phyloP scores from a whole-genome alignment of 2,113 vertebrate genomes.

The Numida meleagris region DNA sequence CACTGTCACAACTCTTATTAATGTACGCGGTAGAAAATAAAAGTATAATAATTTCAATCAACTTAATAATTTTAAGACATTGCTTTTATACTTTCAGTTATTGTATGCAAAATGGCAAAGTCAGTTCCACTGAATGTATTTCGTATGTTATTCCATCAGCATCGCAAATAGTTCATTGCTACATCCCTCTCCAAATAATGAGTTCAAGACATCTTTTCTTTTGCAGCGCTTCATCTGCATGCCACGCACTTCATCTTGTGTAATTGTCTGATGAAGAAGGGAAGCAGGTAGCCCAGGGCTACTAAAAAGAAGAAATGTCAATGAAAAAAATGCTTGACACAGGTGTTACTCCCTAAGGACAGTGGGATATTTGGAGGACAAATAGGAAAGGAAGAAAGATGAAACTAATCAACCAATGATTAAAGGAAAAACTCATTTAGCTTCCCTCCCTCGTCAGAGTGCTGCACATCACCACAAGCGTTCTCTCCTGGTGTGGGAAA shows the following conservation, averaged over 20 bases:
- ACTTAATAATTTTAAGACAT: constrained; percentile 32
- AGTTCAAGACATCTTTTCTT: constrained; percentile 26
- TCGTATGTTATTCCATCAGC: constrained; percentile 35
- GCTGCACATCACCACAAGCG: neutral
- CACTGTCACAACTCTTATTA: constrained; percentile 49
- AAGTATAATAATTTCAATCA: constrained; percentile 67
- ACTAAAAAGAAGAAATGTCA: neutral
- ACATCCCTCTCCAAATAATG: constrained; percentile 30
- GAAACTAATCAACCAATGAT: neutral
- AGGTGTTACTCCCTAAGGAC: neutral
- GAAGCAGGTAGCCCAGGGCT: neutral
- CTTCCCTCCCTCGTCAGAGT: neutral
- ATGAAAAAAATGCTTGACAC: neutral
- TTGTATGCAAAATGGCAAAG: constrained; percentile 29
- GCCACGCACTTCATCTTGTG: neutral
- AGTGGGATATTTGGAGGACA: neutral
- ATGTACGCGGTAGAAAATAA: constrained; percentile 60
- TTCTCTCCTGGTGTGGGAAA: neutral
- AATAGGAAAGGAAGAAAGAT: neutral
- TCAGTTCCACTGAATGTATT: constrained; percentile 49
- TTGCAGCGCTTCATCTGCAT: neutral
- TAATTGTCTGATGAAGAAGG: neutral
- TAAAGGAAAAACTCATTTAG: neutral
- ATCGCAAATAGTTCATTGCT: constrained; percentile 41
- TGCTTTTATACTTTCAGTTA: constrained; percentile 40